Evolutionary conservation across 2,797 vertebrate genomes (phyloP).

Genomic region (Protosalanx chinensis): DNA sequence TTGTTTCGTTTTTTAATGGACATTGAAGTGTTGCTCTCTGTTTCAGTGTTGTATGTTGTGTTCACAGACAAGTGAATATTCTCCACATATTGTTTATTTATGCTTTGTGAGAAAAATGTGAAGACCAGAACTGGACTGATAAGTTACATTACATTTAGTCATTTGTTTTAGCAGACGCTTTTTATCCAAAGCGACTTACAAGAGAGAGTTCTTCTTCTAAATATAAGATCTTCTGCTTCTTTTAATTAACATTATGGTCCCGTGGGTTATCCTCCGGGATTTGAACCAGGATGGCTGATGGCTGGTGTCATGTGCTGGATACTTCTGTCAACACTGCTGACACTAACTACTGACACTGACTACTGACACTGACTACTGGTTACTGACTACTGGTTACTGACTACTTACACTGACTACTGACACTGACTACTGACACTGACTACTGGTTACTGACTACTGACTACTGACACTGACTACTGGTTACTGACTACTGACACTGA

Average conservation of each 20-base stretch:
- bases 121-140: not conserved
- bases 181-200: no score
- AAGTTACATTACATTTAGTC: not conserved
- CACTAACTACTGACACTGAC: no score
- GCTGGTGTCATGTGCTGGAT: not conserved
- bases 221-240: not conserved
- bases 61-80: no score
- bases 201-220: not conserved
- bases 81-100: not conserved
- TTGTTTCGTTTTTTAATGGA: not conserved
- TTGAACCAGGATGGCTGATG: not conserved
- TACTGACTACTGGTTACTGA: not conserved
- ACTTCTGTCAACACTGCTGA: no score
- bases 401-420: no score
- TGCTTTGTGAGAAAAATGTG: not conserved
- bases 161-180: no score
- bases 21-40: conserved; percentile 2
- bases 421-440: not conserved
- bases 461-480: no score
- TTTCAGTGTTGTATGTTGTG: not conserved
- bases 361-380: no score
- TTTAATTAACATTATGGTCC: not conserved
- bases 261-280: not conserved
- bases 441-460: no score
- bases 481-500: no score